Conservation (phyloP, 2,797 vertebrate genomes). For the Odontamblyopus rebecca region DNA sequence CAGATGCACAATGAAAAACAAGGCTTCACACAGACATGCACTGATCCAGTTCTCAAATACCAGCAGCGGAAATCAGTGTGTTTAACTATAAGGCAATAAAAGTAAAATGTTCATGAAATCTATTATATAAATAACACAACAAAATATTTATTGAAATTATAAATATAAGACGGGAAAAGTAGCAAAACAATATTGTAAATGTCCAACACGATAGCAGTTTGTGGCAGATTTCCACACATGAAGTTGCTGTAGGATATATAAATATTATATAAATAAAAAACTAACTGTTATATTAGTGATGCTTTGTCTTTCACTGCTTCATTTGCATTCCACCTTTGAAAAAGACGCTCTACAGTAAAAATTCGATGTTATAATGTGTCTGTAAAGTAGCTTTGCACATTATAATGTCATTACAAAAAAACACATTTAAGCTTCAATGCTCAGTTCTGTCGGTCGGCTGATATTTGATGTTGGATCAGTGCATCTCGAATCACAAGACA, state of each 20-base stretch:
- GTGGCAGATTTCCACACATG: background rate
- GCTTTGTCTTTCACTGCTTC: too few species aligned
- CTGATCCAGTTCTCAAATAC: conserved; percentile 9
- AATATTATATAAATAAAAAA: background rate
- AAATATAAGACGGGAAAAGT: background rate
- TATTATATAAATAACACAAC: background rate
- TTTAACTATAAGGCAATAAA: conserved; percentile 2
- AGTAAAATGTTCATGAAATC: background rate
- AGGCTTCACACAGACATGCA: conserved; percentile 12
- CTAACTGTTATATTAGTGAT: background rate
- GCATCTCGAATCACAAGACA: conserved; percentile 5
- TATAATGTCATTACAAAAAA: background rate
- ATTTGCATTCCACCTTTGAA: background rate
- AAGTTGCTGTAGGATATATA: background rate
- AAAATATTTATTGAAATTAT: conserved; percentile 8
- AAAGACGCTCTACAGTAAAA: background rate
- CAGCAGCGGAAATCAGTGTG: background rate
- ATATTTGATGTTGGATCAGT: conserved; percentile 6
- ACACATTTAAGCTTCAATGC: background rate
- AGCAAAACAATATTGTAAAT: too few species aligned
- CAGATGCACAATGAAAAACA: conserved; percentile 2
- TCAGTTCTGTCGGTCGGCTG: background rate
- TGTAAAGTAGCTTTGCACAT: background rate
- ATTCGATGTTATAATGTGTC: background rate
- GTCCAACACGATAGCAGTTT: background rate